Conservation (phyloP, 2,797 vertebrate genomes). For the Periophthalmus magnuspinnatus region DNA sequence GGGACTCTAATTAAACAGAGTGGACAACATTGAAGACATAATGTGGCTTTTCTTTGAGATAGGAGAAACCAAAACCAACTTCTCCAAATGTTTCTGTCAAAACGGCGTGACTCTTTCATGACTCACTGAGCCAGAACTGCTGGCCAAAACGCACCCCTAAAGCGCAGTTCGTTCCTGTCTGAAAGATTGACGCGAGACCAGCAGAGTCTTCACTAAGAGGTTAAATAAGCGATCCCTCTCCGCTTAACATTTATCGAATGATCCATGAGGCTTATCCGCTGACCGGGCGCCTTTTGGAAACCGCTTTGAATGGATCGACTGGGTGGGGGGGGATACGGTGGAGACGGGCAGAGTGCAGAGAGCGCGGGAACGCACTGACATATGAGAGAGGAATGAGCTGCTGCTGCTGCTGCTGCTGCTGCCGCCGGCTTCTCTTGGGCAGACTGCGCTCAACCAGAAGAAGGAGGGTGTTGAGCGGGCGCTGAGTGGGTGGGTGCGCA, state of each 20-base stretch:
- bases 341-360: conserved; percentile 22
- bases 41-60: not conserved
- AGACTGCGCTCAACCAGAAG: conserved; percentile 54
- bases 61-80: conserved; percentile 47
- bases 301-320: conserved; percentile 49
- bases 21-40: not conserved
- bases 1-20: conserved; percentile 2
- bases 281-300: conserved; percentile 56
- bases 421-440: conserved; percentile 37
- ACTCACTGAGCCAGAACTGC: conserved; percentile 5
- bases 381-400: conserved; percentile 36
- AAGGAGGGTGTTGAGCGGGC: conserved; percentile 8
- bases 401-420: too few relatives aligned
- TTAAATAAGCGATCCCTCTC: conserved; percentile 63
- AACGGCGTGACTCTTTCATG: not conserved
- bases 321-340: conserved; percentile 30
- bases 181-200: conserved; percentile 44
- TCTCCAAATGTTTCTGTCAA: conserved; percentile 12
- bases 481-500: conserved; percentile 32
- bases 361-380: conserved; percentile 32
- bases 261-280: conserved; percentile 57
- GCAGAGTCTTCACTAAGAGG: conserved; percentile 57
- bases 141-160: not conserved
- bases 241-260: conserved; percentile 52
- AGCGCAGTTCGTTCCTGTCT: not conserved